Evolutionary conservation across 2,888 invertebrate genomes (phyloP).

Genomic region (Phorcus lineatus): DNA sequence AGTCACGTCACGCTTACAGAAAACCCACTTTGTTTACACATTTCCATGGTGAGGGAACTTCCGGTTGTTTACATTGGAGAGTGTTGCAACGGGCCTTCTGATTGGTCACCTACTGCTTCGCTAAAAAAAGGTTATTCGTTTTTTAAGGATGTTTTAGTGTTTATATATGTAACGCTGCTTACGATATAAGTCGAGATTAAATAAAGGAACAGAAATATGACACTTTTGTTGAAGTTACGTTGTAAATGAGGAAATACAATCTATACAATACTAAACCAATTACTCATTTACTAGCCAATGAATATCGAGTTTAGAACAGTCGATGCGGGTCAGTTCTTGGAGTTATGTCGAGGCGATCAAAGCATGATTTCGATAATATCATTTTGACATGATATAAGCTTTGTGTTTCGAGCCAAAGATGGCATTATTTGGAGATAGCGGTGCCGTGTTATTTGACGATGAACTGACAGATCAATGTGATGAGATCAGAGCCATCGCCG

Average conservation of each 20-base stretch:
- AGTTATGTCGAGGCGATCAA: conserved; percentile 52
- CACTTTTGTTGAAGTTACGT: too few relatives aligned
- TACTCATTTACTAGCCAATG: conserved; percentile 37
- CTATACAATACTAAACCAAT: too few relatives aligned
- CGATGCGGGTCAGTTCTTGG: conserved; percentile 50
- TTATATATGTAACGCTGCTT: too few relatives aligned
- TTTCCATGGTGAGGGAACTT: conserved; percentile 51
- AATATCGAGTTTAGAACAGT: conserved; percentile 3
- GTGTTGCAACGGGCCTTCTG: conserved; percentile 28
- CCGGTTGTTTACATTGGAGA: not conserved
- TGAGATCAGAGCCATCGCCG: conserved; percentile 49
- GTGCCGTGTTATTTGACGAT: conserved; percentile 18
- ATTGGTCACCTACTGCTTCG: conserved; percentile 40
- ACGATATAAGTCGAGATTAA: too few relatives aligned
- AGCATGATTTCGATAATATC: too few relatives aligned
- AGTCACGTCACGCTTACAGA: conserved; percentile 1
- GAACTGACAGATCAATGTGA: conserved; percentile 45
- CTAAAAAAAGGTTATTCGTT: not conserved
- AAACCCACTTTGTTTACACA: conserved; percentile 64
- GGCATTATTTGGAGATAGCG: not conserved
- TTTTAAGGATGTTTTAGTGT: too few relatives aligned
- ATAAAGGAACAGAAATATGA: too few relatives aligned
- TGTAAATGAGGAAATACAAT: too few relatives aligned
- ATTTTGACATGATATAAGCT: too few relatives aligned
- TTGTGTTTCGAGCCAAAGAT: not conserved